Evolutionary conservation across 2,797 vertebrate species (phyloP).

Genomic region (Aphelocoma californica): DNA sequence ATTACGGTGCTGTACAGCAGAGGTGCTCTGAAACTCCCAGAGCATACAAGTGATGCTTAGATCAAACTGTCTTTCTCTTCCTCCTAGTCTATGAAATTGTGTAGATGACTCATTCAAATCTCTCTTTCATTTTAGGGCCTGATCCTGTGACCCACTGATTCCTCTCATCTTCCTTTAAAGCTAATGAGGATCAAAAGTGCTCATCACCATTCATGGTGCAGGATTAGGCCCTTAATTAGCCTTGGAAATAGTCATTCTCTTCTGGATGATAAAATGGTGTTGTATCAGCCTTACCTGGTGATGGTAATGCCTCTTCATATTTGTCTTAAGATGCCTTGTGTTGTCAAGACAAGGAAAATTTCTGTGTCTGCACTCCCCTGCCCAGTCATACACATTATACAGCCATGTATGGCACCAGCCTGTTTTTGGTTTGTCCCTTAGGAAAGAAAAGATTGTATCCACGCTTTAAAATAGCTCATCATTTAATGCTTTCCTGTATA

Average conservation of each 20-base stretch:
- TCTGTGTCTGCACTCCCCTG: not conserved
- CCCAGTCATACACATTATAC: not conserved
- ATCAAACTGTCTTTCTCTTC: constrained; percentile 35
- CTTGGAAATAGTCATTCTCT: constrained; percentile 2
- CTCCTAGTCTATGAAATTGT: constrained; percentile 23
- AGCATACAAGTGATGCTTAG: constrained; percentile 14
- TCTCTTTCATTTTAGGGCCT: constrained; percentile 34
- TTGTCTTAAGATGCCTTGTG: not conserved
- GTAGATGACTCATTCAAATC: not conserved
- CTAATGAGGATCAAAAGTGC: constrained; percentile 26
- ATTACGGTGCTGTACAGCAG: constrained; percentile 12
- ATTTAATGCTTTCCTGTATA: constrained; percentile 51
- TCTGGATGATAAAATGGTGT: not conserved
- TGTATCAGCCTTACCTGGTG: not conserved
- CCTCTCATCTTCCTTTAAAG: constrained; percentile 30
- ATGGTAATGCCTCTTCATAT: not conserved
- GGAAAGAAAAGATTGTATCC: constrained; percentile 40
- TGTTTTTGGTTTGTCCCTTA: constrained; percentile 40
- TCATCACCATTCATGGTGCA: constrained; percentile 10
- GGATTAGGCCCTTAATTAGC: constrained; percentile 31
- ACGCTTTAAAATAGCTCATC: constrained; percentile 48
- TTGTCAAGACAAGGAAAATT: not conserved
- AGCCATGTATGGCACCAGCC: not conserved
- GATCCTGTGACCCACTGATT: constrained; percentile 39
- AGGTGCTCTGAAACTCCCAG: constrained; percentile 58